Evolutionary conservation across 92 coral and sea anemone genomes (phyloP), one percentile per base, ranked within the genome.

Genomic region (Porites evermanni): DNA sequence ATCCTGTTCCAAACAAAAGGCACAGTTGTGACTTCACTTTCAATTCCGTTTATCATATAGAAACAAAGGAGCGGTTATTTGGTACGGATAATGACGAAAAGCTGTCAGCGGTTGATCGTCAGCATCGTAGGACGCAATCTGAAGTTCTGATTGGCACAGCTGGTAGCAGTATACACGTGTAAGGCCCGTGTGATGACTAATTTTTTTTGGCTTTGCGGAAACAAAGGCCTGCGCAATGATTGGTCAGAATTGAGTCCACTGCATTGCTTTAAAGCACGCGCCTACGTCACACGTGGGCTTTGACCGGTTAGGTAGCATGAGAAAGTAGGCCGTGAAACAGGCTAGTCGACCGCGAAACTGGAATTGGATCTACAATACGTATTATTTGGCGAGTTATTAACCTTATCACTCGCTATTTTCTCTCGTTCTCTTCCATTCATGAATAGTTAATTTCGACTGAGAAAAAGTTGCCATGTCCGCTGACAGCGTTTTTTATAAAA

Each of bases 51-150:
- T 17, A n/a, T 12, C 73, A 72, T 54, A 20, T 24, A 11, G 80
- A 83, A 16, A 65, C 53, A 29, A 74, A 50, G 14, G 87, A 74
- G 19, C 58, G 56, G 64, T 32, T 72, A 60, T 12, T 50, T 29
- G 44, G 56, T 16, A 14, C 9, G 17, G 87, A 61, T 16, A 47
- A 47, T 21, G 87, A 38, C 47, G 47, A 47, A 16, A 74, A 12
- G 80, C 51, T 72, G 80, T 51, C 74, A 81, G 60, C 60, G 68
- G 78, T 20, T 5, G 69, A 19, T 29, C 59, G 59, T 38, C 86
- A 58, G 6, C 58, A 81, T 13, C 86, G 70, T n/a, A 81, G 78
- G 60, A 14, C 71, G 64, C 87, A 83, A 24, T 83, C 87, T 20
- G 87, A 83, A 52, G 80, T 73, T 64, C 19, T 83, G 66, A 61